These are phyloP conservation scores for Aphrocallistes beatrix DNA, from an alignment of 37 sponge, comb jelly and placozoan genomes.

Conservation along the genomic window DNA sequence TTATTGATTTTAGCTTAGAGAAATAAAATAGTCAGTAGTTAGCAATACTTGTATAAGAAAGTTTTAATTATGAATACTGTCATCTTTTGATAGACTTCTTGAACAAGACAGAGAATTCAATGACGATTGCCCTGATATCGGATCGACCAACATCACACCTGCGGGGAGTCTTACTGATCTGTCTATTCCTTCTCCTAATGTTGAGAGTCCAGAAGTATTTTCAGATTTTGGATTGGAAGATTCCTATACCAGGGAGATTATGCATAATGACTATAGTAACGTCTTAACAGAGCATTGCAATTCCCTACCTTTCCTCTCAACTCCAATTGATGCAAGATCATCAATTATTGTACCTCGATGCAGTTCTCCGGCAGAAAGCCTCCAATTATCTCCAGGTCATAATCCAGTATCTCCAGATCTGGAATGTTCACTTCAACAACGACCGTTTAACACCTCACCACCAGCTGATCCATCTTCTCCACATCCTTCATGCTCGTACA, in stretches of 20 bases:
- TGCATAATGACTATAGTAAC: neutral
- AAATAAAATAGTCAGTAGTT: too few relatives aligned
- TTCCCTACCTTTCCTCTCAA: neutral
- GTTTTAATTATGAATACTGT: neutral
- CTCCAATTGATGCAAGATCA: neutral
- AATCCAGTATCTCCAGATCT: neutral
- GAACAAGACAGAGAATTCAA: neutral
- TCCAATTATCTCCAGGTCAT: neutral
- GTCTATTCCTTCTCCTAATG: neutral
- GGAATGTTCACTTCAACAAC: neutral
- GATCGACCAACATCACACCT: neutral
- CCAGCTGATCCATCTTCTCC: too few relatives aligned
- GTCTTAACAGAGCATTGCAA: neutral
- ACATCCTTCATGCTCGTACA: too few relatives aligned
- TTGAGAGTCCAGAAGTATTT: neutral
- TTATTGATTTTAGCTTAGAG: too few relatives aligned
- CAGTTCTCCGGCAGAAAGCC: neutral
- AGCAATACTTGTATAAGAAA: too few relatives aligned
- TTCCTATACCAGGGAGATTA: neutral
- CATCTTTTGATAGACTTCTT: neutral
- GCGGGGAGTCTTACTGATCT: neutral
- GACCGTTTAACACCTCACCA: neutral
- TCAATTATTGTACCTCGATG: neutral
- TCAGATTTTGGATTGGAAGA: neutral
- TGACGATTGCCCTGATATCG: neutral